These are phyloP conservation scores for Piezodorus guildinii DNA, from an alignment of 1,140 invertebrate genomes.

Conservation along the genomic window DNA sequence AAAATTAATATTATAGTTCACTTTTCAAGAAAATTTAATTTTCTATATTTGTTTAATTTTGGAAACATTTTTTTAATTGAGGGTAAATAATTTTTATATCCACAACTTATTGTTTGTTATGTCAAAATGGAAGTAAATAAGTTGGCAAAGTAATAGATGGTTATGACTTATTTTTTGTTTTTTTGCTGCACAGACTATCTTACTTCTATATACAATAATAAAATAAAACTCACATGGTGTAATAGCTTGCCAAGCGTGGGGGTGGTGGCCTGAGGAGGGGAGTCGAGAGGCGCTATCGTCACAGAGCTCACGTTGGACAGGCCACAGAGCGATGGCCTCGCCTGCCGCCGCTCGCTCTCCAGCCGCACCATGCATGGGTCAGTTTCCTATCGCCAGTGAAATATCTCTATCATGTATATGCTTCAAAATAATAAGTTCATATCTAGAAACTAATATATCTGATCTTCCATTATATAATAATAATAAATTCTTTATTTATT, in stretches of 20 bases:
- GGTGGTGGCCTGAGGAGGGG: conserved; percentile 62
- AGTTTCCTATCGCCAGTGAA: neutral
- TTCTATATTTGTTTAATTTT: too few species aligned
- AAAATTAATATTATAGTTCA: too few species aligned
- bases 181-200: too few species aligned
- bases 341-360: conserved; percentile 26
- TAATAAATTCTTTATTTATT: too few species aligned
- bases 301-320: conserved; percentile 26
- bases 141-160: too few species aligned
- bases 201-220: too few species aligned
- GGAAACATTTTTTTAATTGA: too few species aligned
- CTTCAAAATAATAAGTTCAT: neutral
- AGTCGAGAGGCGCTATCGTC: conserved; percentile 44
- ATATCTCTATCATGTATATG: neutral
- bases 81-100: too few species aligned
- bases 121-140: too few species aligned
- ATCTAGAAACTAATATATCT: neutral
- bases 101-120: too few species aligned
- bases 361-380: conserved; percentile 25
- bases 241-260: conserved; percentile 56
- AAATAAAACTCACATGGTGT: conserved; percentile 42
- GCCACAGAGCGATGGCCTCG: conserved; percentile 23
- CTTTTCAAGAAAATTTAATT: too few species aligned
- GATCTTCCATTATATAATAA: neutral
- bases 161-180: too few species aligned